phyloP scores from a whole-genome alignment of 2,888 invertebrate genomes.

The Plagodis pulveraria region DNA sequence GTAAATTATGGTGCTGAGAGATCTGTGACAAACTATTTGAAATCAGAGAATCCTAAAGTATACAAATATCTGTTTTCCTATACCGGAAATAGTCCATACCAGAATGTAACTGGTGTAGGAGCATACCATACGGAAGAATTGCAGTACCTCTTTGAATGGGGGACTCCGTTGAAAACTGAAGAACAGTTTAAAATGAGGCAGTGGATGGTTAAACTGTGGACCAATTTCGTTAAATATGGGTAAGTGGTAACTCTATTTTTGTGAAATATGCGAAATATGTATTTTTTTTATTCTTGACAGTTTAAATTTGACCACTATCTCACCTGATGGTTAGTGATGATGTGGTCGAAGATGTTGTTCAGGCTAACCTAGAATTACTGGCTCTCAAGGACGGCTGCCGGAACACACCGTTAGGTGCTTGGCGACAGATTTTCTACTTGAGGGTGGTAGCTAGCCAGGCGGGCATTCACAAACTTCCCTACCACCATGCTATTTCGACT shows the following conservation, averaged over 20 bases:
- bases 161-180: constrained; percentile 25
- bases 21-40: constrained; percentile 48
- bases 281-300: too few species aligned
- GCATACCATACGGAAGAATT: constrained; percentile 53
- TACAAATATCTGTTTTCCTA: constrained; percentile 57
- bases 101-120: constrained; percentile 47
- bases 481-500: too few species aligned
- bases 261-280: too few species aligned
- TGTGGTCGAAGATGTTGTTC: too few species aligned
- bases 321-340: too few species aligned
- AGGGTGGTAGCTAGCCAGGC: too few species aligned
- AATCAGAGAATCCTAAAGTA: constrained; percentile 40
- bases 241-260: constrained; percentile 32
- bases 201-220: constrained; percentile 54
- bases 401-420: too few species aligned
- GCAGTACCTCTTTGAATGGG: constrained; percentile 48
- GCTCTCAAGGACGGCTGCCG: too few species aligned
- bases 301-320: too few species aligned
- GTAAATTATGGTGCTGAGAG: constrained; percentile 50
- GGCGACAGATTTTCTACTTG: too few species aligned
- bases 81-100: constrained; percentile 44
- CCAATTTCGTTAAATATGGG: constrained; percentile 63
- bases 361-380: too few species aligned
- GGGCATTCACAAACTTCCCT: too few species aligned
- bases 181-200: constrained; percentile 53